Evolutionary conservation across 2,113 vertebrate species (phyloP).

Genomic region (Calyptommatus sinebrachiatus): DNA sequence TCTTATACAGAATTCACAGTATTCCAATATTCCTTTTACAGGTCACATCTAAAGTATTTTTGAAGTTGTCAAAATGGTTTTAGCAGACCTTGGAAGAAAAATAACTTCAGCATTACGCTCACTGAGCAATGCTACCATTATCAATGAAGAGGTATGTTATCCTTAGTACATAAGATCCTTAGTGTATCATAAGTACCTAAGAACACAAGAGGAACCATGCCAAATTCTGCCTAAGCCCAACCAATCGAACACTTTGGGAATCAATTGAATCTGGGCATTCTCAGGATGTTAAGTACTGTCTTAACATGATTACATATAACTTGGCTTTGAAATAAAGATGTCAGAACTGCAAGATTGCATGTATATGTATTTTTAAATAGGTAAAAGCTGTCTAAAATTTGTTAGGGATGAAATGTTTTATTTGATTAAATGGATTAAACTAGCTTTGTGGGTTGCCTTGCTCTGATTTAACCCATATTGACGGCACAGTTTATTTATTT

Average conservation of each 20-base stretch:
- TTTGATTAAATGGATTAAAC: not conserved
- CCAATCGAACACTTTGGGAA: no score
- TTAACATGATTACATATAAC: not conserved
- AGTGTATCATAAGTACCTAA: not conserved
- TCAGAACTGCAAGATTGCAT: not conserved
- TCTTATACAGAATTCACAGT: not conserved
- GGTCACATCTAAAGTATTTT: conserved; percentile 52
- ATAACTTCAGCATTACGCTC: conserved; percentile 97
- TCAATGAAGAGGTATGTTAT: conserved; percentile 93
- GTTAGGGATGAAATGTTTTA: not conserved
- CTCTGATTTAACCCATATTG: not conserved
- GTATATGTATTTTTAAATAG: not conserved
- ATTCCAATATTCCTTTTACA: conserved; percentile 43
- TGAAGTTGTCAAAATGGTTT: conserved; percentile 86
- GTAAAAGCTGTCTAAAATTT: not conserved
- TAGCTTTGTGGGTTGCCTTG: not conserved
- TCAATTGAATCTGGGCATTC: no score
- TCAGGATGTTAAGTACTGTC: not conserved
- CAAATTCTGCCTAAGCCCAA: no score
- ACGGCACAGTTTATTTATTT: not conserved
- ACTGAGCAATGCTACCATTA: conserved; percentile 97
- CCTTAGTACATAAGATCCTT: not conserved
- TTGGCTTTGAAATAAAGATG: not conserved
- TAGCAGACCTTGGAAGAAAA: conserved; percentile 96
- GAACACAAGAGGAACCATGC: no score